Evolutionary conservation across 1,140 invertebrate genomes (phyloP).

Genomic region (Sycophaga agraensis): DNA sequence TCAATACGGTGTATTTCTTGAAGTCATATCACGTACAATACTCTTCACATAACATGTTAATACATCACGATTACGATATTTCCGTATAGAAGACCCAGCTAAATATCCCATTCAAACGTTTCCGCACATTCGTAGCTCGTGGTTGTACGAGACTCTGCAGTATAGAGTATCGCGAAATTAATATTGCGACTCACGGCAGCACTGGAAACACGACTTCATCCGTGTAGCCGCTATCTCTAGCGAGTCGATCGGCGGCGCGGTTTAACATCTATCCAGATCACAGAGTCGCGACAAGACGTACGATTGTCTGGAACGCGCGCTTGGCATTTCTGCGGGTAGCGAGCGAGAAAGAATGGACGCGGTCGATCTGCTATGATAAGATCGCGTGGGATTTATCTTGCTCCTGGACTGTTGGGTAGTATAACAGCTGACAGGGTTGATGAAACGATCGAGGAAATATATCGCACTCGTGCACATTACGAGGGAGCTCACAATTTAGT

Average conservation of each 20-base stretch:
- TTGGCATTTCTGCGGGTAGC: too few species aligned
- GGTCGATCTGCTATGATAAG: constrained; percentile 26
- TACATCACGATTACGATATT: too few species aligned
- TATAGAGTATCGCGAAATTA: constrained; percentile 17
- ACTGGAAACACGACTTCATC: constrained; percentile 4
- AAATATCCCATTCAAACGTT: too few species aligned
- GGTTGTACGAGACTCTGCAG: too few species aligned
- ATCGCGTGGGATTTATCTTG: constrained; percentile 40
- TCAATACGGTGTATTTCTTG: too few species aligned
- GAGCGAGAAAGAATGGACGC: not conserved
- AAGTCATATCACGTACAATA: too few species aligned
- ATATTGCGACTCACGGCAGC: not conserved
- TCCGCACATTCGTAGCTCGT: too few species aligned
- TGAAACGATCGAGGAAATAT: constrained; percentile 50
- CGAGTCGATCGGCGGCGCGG: constrained; percentile 4
- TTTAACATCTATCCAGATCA: constrained; percentile 15
- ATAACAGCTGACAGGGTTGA: constrained; percentile 36
- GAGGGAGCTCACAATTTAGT: constrained; percentile 36
- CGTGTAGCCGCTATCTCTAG: not conserved
- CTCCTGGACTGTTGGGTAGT: constrained; percentile 7
- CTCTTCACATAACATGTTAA: too few species aligned
- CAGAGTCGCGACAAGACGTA: not conserved
- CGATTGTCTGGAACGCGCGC: not conserved
- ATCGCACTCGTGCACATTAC: not conserved
- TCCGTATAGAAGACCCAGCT: too few species aligned